Conservation (phyloP, 1,140 invertebrate species). For the Branchinecta lindahli region DNA sequence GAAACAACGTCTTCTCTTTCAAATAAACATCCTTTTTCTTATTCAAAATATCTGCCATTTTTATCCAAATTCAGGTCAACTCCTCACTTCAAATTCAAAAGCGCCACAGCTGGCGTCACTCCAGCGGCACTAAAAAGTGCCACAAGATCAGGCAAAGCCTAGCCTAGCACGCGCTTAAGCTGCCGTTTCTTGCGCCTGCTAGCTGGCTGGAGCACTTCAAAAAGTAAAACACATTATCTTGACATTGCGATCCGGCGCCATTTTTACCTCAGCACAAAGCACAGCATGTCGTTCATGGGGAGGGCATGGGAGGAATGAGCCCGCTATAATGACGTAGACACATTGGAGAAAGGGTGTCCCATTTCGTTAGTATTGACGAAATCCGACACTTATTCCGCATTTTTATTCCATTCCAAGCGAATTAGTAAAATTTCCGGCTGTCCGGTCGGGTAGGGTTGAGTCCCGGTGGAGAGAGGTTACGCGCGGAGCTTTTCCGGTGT, state of each 20-base stretch:
- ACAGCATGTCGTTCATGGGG: neutral
- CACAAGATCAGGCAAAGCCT: no score
- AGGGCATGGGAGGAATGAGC: neutral
- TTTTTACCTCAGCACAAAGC: constrained; percentile 6
- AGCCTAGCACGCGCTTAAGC: no score
- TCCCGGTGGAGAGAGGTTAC: no score
- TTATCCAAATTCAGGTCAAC: neutral
- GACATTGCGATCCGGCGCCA: neutral
- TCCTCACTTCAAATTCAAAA: neutral
- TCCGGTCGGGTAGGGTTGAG: no score
- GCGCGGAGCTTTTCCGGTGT: no score
- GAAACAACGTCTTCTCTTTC: constrained; percentile 1
- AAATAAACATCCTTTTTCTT: constrained; percentile 8
- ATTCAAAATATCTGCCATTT: constrained; percentile 9
- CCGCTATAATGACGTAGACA: neutral
- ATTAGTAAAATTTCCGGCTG: no score
- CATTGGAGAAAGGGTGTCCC: neutral
- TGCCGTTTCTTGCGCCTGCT: no score
- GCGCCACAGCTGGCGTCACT: neutral
- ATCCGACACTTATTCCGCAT: no score
- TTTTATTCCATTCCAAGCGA: no score
- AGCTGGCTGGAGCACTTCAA: no score
- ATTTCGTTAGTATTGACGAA: neutral
- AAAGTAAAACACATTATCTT: no score
- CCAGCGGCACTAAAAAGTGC: no score